Base-by-base conservation (phyloP, 2,888 invertebrate species). In the Drosophila flavopinicola region DNA sequence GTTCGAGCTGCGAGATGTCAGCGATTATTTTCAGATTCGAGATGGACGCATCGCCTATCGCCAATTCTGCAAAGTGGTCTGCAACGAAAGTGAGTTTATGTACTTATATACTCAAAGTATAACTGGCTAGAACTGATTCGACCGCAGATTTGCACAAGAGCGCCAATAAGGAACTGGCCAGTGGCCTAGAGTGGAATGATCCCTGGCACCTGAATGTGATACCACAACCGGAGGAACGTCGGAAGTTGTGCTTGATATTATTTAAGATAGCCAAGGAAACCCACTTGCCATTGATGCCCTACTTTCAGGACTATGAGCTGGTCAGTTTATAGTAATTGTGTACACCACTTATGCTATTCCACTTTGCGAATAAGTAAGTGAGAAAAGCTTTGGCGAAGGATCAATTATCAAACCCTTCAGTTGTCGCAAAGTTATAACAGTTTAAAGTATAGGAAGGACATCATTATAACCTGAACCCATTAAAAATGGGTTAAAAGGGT, bases 1-100 rank as follows among this genome's bases (percentile, higher is more conserved):
- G 79, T 93, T 93, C 49, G 96, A 96, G 92, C 93, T 96, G 72
- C 91, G 93, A 4, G 95, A 95, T 88, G 90, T 96, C 9, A 93
- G 94, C 0, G 95, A 95, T 90, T 96, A 95, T 92, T 96, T 96
- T 91, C 93, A 95, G 37, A 93, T 94, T n/a, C 94, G 94, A 71
- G 96, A 96, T 92, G 96, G 96, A 58, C 93, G 95, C 72, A 93
- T 96, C 51, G 93, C 94, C 56, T 96, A 96, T 90, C 93, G 93
- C 2, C 95, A 95, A 91, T 93, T 96, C 66, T 95, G 95, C 85
- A 93, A 94, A 89, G 93, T 95, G 69, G 94, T 96, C 63, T 94
- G 89, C 53, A 79, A 72, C 37, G 88, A 90, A 69, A 80, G 90
- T 90, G 20, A 68, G 80, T 78, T 13, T 1, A n/a, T n/a, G n/a